Conservation (phyloP, 2,888 invertebrate species). For the Reticulitermes lucifugus region DNA sequence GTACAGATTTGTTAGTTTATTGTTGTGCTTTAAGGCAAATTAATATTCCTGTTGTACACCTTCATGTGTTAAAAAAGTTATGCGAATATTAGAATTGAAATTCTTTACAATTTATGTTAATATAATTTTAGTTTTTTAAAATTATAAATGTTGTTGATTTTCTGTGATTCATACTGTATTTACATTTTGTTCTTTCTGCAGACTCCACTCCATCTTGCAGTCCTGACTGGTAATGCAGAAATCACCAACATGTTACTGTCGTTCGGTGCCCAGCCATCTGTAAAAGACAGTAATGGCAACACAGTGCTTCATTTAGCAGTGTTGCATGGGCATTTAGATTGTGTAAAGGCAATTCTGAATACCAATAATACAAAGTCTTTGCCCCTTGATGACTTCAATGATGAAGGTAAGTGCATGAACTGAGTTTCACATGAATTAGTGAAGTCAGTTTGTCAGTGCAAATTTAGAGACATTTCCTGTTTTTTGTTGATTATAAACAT, state of each 20-base stretch:
- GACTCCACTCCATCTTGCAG: slow-evolving; percentile 30
- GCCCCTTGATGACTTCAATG: slow-evolving; percentile 25
- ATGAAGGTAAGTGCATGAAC: slow-evolving; percentile 24
- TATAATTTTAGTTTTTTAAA: no score
- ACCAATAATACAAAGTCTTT: neutral
- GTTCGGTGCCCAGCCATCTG: neutral
- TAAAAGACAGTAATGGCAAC: slow-evolving; percentile 1
- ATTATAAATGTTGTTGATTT: no score
- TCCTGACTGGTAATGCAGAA: slow-evolving; percentile 3
- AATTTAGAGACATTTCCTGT: no score
- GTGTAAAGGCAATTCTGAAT: neutral
- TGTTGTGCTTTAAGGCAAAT: no score
- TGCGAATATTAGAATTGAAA: no score
- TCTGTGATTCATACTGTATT: no score
- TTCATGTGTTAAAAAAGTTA: no score
- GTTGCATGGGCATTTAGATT: neutral
- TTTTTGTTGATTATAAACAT: no score
- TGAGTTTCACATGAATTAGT: neutral
- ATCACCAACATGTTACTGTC: neutral
- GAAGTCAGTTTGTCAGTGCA: no score
- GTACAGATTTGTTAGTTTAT: no score
- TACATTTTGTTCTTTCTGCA: neutral
- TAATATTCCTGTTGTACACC: no score
- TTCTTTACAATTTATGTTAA: no score
- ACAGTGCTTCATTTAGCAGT: slow-evolving; percentile 22